These are phyloP conservation scores for Bombus pyrosoma DNA, from an alignment of 1,140 invertebrate genomes.

Conservation along the genomic window DNA sequence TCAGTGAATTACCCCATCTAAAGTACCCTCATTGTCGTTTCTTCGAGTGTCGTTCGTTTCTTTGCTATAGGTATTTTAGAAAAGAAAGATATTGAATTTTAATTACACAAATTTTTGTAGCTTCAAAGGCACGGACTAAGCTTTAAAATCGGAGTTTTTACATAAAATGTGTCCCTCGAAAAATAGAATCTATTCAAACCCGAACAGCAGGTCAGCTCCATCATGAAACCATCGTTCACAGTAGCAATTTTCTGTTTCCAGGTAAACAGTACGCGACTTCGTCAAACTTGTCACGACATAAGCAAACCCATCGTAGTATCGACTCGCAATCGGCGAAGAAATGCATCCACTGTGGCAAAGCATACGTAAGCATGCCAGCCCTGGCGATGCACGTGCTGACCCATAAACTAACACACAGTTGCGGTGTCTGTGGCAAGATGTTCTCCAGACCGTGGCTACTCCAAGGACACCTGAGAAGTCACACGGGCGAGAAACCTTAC, in stretches of 20 bases:
- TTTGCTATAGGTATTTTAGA: neutral
- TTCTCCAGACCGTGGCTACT: slow-evolving; percentile 97
- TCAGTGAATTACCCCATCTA: no score
- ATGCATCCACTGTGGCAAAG: slow-evolving; percentile 96
- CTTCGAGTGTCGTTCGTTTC: neutral
- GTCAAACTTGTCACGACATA: slow-evolving; percentile 97
- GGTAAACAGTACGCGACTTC: slow-evolving; percentile 97
- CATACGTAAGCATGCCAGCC: slow-evolving; percentile 98
- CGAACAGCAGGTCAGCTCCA: neutral
- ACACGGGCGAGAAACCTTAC: slow-evolving; percentile 99
- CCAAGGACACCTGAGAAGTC: slow-evolving; percentile 96
- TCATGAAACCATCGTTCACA: neutral
- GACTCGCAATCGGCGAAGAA: slow-evolving; percentile 96
- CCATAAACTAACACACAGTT: slow-evolving; percentile 94
- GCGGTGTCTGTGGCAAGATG: slow-evolving; percentile 95
- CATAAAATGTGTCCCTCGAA: neutral
- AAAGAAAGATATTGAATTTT: neutral
- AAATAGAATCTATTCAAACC: neutral
- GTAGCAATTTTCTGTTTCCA: slow-evolving; percentile 9
- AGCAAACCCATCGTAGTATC: slow-evolving; percentile 97
- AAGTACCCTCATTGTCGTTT: neutral
- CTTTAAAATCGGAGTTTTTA: no score
- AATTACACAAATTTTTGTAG: neutral
- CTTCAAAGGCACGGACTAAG: no score
- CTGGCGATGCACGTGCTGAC: slow-evolving; percentile 98